phyloP scores from a whole-genome alignment of 1,140 invertebrate genomes.

The Drosophila micromelanica region DNA sequence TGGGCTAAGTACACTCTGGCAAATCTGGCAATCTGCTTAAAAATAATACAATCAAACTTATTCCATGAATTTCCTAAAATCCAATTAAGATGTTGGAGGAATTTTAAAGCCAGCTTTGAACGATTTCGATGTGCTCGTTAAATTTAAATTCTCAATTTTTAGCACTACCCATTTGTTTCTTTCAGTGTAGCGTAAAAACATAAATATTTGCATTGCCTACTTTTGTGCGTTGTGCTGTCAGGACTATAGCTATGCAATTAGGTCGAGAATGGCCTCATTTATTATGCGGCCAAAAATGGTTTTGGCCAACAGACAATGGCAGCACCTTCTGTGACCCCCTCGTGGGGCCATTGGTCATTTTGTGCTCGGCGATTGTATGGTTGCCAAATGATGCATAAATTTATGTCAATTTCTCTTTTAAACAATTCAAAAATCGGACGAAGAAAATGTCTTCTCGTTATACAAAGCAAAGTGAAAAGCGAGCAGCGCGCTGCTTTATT shows the following conservation, averaged over 20 bases:
- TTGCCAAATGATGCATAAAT: conserved; percentile 55
- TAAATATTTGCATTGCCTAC: conserved; percentile 49
- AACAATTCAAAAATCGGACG: conserved; percentile 49
- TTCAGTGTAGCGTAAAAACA: conserved; percentile 27
- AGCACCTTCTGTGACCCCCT: not conserved
- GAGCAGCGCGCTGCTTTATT: conserved; percentile 9
- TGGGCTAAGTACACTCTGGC: conserved; percentile 39
- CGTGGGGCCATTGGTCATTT: conserved; percentile 26
- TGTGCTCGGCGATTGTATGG: conserved; percentile 22
- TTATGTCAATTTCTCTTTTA: conserved; percentile 50
- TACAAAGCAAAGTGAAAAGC: conserved; percentile 35
- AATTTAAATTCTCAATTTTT: not conserved
- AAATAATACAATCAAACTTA: conserved; percentile 25
- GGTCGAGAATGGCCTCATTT: conserved; percentile 43
- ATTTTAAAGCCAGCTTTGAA: conserved; percentile 1
- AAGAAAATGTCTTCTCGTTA: conserved; percentile 5
- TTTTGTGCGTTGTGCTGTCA: conserved; percentile 26
- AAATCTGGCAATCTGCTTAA: conserved; percentile 6
- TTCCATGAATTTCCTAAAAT: conserved; percentile 14
- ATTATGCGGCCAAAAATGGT: conserved; percentile 36
- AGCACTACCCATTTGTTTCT: not conserved
- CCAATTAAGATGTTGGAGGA: not conserved
- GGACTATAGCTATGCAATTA: conserved; percentile 26
- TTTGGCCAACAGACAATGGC: conserved; percentile 29
- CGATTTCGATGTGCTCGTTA: not conserved